phyloP scores from a whole-genome alignment of 2,888 invertebrate genomes.

The Carabus problematicus region DNA sequence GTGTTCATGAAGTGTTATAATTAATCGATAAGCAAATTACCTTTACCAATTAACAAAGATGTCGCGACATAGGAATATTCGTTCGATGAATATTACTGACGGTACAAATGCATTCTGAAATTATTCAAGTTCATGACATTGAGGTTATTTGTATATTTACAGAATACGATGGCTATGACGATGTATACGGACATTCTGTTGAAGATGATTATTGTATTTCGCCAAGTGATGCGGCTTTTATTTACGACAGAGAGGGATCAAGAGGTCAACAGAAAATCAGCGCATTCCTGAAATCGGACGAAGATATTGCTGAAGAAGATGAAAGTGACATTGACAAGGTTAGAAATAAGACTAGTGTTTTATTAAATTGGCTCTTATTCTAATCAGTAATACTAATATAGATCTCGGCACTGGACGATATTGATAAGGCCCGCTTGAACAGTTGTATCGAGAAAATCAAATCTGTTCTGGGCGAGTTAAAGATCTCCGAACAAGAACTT shows the following conservation, averaged over 20 bases:
- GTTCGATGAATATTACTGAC: slow-evolving; percentile 84
- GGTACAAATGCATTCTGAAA: slow-evolving; percentile 59
- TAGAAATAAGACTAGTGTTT: background rate
- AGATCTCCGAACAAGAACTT: slow-evolving; percentile 73
- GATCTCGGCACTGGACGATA: slow-evolving; percentile 64
- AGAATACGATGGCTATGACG: slow-evolving; percentile 91
- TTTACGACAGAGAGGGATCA: slow-evolving; percentile 76
- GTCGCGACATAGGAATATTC: slow-evolving; percentile 87
- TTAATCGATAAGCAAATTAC: background rate
- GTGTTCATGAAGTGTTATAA: slow-evolving; percentile 8
- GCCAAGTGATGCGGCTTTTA: slow-evolving; percentile 84
- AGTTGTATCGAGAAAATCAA: slow-evolving; percentile 86
- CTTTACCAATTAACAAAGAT: slow-evolving; percentile 60
- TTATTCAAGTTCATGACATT: slow-evolving; percentile 17
- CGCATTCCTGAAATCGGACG: slow-evolving; percentile 72
- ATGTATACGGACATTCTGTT: slow-evolving; percentile 91
- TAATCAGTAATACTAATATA: slow-evolving; percentile 60
- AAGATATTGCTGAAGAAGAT: slow-evolving; percentile 75
- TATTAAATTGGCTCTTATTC: background rate
- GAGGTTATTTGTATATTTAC: slow-evolving; percentile 47
- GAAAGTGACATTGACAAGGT: slow-evolving; percentile 54
- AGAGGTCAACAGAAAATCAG: slow-evolving; percentile 76
- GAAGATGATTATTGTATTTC: slow-evolving; percentile 93
- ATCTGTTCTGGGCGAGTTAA: slow-evolving; percentile 77
- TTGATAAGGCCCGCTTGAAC: slow-evolving; percentile 76